Evolutionary conservation across 2,888 invertebrate genomes (phyloP).

Genomic region (Pilophorus perplexus): DNA sequence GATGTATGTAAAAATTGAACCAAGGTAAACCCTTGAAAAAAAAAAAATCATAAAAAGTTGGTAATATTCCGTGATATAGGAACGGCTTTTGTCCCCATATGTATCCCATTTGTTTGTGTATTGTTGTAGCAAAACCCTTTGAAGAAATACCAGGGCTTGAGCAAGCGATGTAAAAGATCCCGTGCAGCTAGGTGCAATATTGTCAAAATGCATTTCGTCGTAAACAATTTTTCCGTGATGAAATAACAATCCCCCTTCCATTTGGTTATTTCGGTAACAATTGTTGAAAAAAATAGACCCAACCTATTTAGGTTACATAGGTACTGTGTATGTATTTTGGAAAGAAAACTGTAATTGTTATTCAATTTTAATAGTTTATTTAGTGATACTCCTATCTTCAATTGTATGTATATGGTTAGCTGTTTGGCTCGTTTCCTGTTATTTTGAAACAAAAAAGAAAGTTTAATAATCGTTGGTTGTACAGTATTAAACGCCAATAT

Average conservation of each 20-base stretch:
- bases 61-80: constrained; percentile 8
- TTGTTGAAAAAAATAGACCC: constrained; percentile 6
- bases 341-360: constrained; percentile 34
- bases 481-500: constrained; percentile 19
- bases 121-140: constrained; percentile 1
- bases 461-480: constrained; percentile 3
- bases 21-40: too few relatives aligned
- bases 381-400: constrained; percentile 43
- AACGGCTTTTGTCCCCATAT: constrained; percentile 9
- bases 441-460: background rate
- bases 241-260: constrained; percentile 5
- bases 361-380: constrained; percentile 43
- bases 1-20: constrained; percentile 5
- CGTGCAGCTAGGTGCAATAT: background rate
- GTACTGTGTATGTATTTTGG: constrained; percentile 37
- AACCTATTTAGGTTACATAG: constrained; percentile 19
- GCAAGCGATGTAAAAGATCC: constrained; percentile 10
- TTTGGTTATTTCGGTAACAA: constrained; percentile 6
- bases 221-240: constrained; percentile 15
- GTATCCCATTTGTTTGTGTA: constrained; percentile 10
- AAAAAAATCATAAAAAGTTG: background rate
- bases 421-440: too few relatives aligned
- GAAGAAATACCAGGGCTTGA: constrained; percentile 14
- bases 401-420: constrained; percentile 29
- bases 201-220: constrained; percentile 10